Percentiles rank a stretch among this genome's conserved stretches.
phyloP scores from a whole-genome alignment of 2,797 vertebrate genomes.

The Todus mexicanus region DNA sequence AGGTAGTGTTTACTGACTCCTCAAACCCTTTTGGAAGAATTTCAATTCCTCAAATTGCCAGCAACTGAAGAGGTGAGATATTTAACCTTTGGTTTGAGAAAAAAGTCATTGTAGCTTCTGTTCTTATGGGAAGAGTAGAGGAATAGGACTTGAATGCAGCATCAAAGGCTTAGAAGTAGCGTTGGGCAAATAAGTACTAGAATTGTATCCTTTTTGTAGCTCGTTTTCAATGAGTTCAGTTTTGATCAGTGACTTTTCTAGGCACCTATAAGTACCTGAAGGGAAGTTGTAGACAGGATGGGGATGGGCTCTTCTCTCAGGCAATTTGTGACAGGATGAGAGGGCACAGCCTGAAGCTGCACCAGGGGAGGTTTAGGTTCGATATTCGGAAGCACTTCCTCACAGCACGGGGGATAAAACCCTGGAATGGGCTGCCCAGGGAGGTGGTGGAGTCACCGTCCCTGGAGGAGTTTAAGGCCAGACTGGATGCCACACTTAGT shows the following conservation, averaged over 20 bases:
- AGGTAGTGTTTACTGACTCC: not conserved
- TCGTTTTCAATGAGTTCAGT: not conserved
- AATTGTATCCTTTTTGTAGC: not conserved
- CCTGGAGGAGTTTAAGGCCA: no score
- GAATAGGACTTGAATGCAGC: not conserved
- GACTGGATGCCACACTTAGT: no score
- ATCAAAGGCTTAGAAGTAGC: not conserved
- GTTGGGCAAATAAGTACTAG: not conserved
- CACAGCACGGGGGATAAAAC: no score
- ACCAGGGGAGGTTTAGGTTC: no score
- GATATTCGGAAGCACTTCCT: no score
- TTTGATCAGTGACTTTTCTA: not conserved
- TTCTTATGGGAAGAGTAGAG: not conserved
- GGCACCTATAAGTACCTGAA: accelerated
- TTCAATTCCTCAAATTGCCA: not conserved
- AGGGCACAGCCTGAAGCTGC: no score
- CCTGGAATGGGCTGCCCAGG: no score
- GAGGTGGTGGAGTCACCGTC: no score
- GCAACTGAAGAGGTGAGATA: not conserved
- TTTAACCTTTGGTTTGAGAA: not conserved
- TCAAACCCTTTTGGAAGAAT: not conserved
- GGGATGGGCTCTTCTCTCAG: no score
- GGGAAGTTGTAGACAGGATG: no score
- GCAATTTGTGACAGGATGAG: no score
- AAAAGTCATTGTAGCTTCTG: not conserved